A percentile compares a stretch with the other conserved stretches of the same genome.
Evolutionary conservation across 2,888 invertebrate species (phyloP).

Genomic region (Acronicta leporina): DNA sequence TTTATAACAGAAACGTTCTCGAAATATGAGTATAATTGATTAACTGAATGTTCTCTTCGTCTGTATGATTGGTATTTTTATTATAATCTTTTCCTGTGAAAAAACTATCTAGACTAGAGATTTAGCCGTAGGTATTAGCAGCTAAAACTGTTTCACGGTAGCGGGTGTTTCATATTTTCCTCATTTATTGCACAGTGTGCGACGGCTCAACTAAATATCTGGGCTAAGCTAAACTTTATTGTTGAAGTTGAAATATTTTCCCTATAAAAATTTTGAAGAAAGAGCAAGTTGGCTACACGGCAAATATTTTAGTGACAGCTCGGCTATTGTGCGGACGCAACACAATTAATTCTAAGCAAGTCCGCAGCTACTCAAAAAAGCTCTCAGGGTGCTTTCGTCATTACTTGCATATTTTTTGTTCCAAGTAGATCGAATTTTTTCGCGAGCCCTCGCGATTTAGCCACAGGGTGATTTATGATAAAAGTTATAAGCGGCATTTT

Average conservation of each 20-base stretch:
- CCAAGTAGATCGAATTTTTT: conserved; percentile 80
- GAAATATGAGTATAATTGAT: conserved; percentile 32
- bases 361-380: conserved; percentile 81
- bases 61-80: background rate
- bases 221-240: background rate
- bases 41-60: conserved; percentile 25
- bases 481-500: conserved; percentile 85
- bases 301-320: conserved; percentile 43
- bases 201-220: background rate
- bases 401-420: conserved; percentile 89
- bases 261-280: background rate
- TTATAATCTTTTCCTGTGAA: conserved; percentile 1
- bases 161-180: conserved; percentile 8
- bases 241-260: background rate
- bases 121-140: background rate
- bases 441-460: conserved; percentile 81
- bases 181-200: background rate
- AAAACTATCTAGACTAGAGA: conserved; percentile 1
- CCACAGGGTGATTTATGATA: conserved; percentile 88
- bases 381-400: conserved; percentile 84
- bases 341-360: conserved; percentile 85
- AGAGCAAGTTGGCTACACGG: conserved; percentile 26
- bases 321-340: conserved; percentile 52
- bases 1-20: conserved; percentile 34
- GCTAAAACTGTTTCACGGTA: background rate